Base-by-base conservation (phyloP, 2,888 invertebrate genomes). In the Diaphora mendica region DNA sequence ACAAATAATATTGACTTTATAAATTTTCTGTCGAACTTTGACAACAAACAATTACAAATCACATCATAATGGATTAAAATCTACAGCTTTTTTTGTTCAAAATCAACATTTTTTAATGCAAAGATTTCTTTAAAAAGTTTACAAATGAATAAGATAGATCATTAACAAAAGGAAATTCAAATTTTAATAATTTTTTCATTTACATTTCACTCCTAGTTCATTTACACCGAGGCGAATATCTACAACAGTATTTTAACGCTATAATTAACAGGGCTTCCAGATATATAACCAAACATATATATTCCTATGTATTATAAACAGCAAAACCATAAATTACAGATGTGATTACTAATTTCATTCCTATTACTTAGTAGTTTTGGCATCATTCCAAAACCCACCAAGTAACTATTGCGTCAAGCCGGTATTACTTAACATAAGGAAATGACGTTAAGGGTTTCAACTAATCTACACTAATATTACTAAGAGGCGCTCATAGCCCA, bases 261-360 rank as follows among this genome's bases (percentile, higher is more conserved):
- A 11, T n/a, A n/a, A n/a, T n/a, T 4, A 55, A n/a, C 51, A n/a
- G n/a, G 11, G 3, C 20, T 55, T 55, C 9, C 2, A 26, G 13
- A 4, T 0, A 26, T 59, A 26, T 4, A 55, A 26, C 26, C 15
- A 59, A 26, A 59, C 3, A 13, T 62, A 62, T 62, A 30, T 17
- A 5, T 62, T 62, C 2, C 15, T 17, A 17, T 62, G 30, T 17
- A 30, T 30, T 30, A 30, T 62, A 8, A 17, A 26, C 62, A 30
- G 30, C 17, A 13, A 39, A 64, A 65, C 64, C 73, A 64, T 64
- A 64, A 51, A 55, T 64, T 35, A 69, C 23, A 65, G 9, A 73
- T 73, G 51, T 64, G 65, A 65, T 73, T 69, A 69, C 73, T 64
- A 73, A 68, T 73, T 69, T 69, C 69, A 73, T 73, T 69, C 64